Conservation (phyloP, 1,140 invertebrate genomes). For the Achatina immaculata region DNA sequence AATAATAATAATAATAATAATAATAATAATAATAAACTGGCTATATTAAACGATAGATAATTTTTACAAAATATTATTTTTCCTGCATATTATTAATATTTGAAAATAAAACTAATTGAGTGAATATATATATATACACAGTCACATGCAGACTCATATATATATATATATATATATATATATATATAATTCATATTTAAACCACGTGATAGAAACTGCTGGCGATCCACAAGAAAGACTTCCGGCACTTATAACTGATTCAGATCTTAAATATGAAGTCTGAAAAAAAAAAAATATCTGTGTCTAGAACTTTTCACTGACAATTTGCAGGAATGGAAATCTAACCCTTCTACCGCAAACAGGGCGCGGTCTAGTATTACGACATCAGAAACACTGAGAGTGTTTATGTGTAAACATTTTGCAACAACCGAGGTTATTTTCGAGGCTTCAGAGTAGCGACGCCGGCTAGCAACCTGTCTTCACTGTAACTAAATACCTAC, state of each 20-base stretch:
- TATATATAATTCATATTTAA: slow-evolving; percentile 3
- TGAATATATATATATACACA: slow-evolving; percentile 20
- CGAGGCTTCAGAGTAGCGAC: neutral
- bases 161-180: slow-evolving; percentile 28
- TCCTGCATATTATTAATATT: too few species aligned
- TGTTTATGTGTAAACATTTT: slow-evolving; percentile 5
- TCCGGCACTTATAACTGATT: too few species aligned
- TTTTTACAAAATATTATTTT: neutral
- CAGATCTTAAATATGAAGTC: too few species aligned
- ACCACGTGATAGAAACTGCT: too few species aligned
- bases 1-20: too few species aligned
- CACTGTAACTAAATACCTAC: neutral
- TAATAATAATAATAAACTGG: neutral
- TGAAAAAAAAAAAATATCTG: too few species aligned
- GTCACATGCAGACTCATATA: slow-evolving; percentile 12
- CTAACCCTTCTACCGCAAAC: neutral
- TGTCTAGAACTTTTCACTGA: neutral
- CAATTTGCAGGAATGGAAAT: neutral
- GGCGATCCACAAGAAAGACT: too few species aligned
- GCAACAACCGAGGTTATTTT: neutral
- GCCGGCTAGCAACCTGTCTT: neutral
- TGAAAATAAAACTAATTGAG: neutral
- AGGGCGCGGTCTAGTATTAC: neutral
- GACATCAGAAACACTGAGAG: neutral
- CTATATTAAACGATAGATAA: too few species aligned